Evolutionary conservation across 2,888 invertebrate species (phyloP).

Genomic region (Dasysyrphus albostriatus): DNA sequence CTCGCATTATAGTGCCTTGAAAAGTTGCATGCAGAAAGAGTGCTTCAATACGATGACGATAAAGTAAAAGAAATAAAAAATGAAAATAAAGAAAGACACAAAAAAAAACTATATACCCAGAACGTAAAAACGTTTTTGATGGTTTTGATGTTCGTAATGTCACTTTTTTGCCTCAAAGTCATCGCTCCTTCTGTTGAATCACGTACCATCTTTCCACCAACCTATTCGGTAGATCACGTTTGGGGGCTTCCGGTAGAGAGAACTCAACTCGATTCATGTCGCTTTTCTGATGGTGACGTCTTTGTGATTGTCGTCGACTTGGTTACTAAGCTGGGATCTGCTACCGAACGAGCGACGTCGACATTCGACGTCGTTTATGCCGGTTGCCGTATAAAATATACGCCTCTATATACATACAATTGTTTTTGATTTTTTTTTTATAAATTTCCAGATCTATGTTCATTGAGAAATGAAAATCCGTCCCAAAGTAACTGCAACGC

Average conservation of each 20-base stretch:
- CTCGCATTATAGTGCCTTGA: not conserved
- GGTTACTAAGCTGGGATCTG: slow-evolving; percentile 57
- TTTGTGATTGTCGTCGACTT: slow-evolving; percentile 75
- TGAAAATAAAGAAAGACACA: slow-evolving; percentile 27
- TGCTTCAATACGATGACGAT: not conserved
- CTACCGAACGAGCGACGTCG: slow-evolving; percentile 24
- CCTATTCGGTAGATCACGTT: slow-evolving; percentile 76
- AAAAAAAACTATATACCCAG: slow-evolving; percentile 55
- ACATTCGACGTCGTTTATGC: slow-evolving; percentile 18
- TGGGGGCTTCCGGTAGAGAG: slow-evolving; percentile 76
- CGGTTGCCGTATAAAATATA: slow-evolving; percentile 39
- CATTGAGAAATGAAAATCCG: slow-evolving; percentile 76
- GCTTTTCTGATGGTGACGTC: slow-evolving; percentile 76
- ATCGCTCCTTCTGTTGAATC: slow-evolving; percentile 76
- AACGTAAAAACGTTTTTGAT: slow-evolving; percentile 74
- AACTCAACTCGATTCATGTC: slow-evolving; percentile 76
- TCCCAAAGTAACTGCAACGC: slow-evolving; percentile 66
- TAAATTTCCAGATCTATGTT: slow-evolving; percentile 75
- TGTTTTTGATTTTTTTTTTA: slow-evolving; percentile 42
- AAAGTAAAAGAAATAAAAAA: slow-evolving; percentile 4
- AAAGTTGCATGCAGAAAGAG: slow-evolving; percentile 19
- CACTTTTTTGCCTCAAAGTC: slow-evolving; percentile 76
- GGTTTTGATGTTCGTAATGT: slow-evolving; percentile 76
- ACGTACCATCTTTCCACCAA: slow-evolving; percentile 76
- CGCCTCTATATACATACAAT: slow-evolving; percentile 44